phyloP scores from a whole-genome alignment of 37 sponge, comb jelly and placozoan genomes.

The Cliona cf. orientalis region DNA sequence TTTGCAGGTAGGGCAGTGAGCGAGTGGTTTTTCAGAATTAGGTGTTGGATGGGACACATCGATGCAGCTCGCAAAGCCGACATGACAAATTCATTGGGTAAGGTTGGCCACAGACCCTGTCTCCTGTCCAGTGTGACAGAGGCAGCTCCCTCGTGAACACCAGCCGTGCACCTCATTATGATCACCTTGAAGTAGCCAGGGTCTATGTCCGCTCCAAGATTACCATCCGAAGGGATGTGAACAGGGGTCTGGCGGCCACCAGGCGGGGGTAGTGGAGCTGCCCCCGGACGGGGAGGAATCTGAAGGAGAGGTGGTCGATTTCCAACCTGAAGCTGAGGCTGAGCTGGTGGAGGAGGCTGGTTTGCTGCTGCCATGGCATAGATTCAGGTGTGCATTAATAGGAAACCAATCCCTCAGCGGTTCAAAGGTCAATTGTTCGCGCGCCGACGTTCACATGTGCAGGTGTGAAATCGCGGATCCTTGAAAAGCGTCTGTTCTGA shows the following conservation, averaged over 20 bases:
- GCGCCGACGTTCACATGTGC: not conserved
- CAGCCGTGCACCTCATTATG: constrained; percentile 40
- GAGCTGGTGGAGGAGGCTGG: not conserved
- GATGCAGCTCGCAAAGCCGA: constrained; percentile 42
- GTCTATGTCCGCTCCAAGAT: constrained; percentile 20
- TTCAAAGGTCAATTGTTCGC: not conserved
- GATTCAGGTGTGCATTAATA: not conserved
- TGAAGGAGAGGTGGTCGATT: constrained; percentile 42
- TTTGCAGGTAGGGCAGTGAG: constrained; percentile 26
- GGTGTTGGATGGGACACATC: constrained; percentile 8
- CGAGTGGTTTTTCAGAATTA: constrained; percentile 44
- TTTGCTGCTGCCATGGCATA: constrained; percentile 3
- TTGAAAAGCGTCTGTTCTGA: not conserved
- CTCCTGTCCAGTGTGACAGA: constrained; percentile 41
- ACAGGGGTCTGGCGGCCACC: not conserved
- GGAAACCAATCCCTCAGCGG: not conserved
- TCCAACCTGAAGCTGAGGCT: not conserved
- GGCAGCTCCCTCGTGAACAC: constrained; percentile 38
- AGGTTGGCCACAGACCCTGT: constrained; percentile 25
- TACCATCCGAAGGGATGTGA: not conserved
- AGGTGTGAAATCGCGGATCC: not conserved
- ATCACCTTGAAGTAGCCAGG: constrained; percentile 57
- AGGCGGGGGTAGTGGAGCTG: not conserved
- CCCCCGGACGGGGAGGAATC: constrained; percentile 26
- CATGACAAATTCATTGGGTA: constrained; percentile 52